phyloP scores from a whole-genome alignment of 92 coral and sea anemone genomes.

The Zoanthus solanderi region DNA sequence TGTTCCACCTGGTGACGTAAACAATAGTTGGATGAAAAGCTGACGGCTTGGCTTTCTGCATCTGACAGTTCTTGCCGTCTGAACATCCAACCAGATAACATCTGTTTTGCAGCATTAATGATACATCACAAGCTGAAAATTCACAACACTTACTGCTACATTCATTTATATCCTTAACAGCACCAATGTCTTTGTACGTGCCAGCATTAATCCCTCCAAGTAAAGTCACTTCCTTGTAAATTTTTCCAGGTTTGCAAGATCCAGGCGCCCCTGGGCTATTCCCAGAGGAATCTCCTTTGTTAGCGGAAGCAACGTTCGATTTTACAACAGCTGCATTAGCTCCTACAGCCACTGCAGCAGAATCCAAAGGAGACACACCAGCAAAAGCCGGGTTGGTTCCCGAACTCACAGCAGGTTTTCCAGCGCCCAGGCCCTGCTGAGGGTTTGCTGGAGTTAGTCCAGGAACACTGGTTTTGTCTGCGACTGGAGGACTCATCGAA shows the following conservation, averaged over 20 bases:
- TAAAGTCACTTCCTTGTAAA: slow-evolving; percentile 90
- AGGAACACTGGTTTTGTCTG: not conserved
- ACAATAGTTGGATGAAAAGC: slow-evolving; percentile 88
- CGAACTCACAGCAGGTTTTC: not conserved
- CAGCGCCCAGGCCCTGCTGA: not conserved
- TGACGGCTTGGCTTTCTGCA: slow-evolving; percentile 96
- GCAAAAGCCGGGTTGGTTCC: not conserved
- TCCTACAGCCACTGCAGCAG: slow-evolving; percentile 1
- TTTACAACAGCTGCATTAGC: slow-evolving; percentile 14
- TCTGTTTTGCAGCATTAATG: slow-evolving; percentile 88
- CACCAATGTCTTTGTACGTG: slow-evolving; percentile 94
- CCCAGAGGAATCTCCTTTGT: slow-evolving; percentile 10
- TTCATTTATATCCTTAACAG: slow-evolving; percentile 80
- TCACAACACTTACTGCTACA: slow-evolving; percentile 94
- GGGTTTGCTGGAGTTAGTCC: slow-evolving; percentile 12
- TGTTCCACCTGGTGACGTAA: slow-evolving; percentile 96
- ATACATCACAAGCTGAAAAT: slow-evolving; percentile 93
- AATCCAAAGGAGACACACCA: not conserved
- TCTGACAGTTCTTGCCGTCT: slow-evolving; percentile 93
- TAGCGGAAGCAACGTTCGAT: slow-evolving; percentile 10
- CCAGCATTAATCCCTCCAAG: slow-evolving; percentile 99
- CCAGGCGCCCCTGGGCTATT: slow-evolving; percentile 83
- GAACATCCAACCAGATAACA: slow-evolving; percentile 97
- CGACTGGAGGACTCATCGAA: slow-evolving; percentile 5
- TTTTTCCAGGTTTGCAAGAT: slow-evolving; percentile 88